Evolutionary conservation across 1,140 invertebrate species (phyloP).

Genomic region (Cydia pomonella): DNA sequence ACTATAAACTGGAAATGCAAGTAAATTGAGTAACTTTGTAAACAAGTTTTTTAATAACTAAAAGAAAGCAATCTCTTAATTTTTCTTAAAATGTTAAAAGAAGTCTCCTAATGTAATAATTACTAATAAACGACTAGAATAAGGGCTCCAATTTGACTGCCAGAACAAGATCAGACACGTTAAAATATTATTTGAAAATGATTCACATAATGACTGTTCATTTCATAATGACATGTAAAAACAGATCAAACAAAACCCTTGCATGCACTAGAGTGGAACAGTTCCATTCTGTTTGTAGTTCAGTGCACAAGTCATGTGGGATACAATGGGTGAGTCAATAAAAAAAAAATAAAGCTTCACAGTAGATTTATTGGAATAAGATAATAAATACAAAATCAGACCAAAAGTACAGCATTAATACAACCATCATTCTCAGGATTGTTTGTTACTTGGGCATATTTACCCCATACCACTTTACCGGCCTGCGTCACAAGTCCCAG

Average conservation of each 20-base stretch:
- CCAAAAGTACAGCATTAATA: slow-evolving; percentile 98
- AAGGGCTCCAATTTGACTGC: neutral
- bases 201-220: slow-evolving; percentile 20
- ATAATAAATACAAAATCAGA: slow-evolving; percentile 84
- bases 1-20: no score
- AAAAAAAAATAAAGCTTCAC: slow-evolving; percentile 38
- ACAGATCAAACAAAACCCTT: slow-evolving; percentile 2
- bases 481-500: slow-evolving; percentile 98
- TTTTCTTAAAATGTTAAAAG: no score
- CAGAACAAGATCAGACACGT: neutral
- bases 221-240: slow-evolving; percentile 29
- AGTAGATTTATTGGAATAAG: slow-evolving; percentile 51
- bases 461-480: slow-evolving; percentile 99
- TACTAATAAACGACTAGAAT: no score
- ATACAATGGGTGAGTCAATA: slow-evolving; percentile 36
- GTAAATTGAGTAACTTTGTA: no score
- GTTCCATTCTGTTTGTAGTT: neutral
- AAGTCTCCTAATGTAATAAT: no score
- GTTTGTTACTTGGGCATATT: slow-evolving; percentile 99
- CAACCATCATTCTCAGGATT: slow-evolving; percentile 99
- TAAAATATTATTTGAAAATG: neutral
- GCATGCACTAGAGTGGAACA: neutral
- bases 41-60: no score
- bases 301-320: slow-evolving; percentile 15
- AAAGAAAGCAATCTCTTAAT: no score